Conservation (phyloP, 2,888 invertebrate species). For the Geotrupes spiniger region DNA sequence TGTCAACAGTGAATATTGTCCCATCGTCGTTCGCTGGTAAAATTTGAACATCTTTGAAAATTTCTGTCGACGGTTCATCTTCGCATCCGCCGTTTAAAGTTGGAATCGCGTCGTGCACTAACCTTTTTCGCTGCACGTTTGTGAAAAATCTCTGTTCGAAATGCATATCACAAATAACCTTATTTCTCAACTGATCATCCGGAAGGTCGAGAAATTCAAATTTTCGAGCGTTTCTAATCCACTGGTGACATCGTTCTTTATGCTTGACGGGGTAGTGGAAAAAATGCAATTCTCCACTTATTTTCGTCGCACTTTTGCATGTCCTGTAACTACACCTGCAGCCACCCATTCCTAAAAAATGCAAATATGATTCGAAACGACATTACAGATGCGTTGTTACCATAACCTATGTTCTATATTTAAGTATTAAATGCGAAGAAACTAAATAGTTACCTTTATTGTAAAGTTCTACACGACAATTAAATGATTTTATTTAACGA, state of each 20-base stretch:
- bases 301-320: conserved; percentile 54
- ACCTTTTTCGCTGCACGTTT: conserved; percentile 56
- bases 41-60: conserved; percentile 34
- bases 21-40: conserved; percentile 43
- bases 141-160: conserved; percentile 57
- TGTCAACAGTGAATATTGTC: conserved; percentile 43
- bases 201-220: conserved; percentile 55
- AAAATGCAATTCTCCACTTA: conserved; percentile 52
- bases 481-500: too few species aligned
- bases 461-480: too few species aligned
- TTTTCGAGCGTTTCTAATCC: conserved; percentile 57
- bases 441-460: too few species aligned
- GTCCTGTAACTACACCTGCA: conserved; percentile 59
- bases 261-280: conserved; percentile 64
- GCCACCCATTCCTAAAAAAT: conserved; percentile 54
- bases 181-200: conserved; percentile 59
- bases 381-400: too few species aligned
- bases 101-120: conserved; percentile 57
- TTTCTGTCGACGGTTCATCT: conserved; percentile 9
- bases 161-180: conserved; percentile 61
- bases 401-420: too few species aligned
- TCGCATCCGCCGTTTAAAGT: conserved; percentile 48
- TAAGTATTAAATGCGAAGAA: too few species aligned
- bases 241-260: conserved; percentile 56
- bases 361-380: too few species aligned